Percentiles rank a stretch among this genome's conserved stretches.
Evolutionary conservation across 2,797 vertebrate genomes (phyloP).

Genomic region (Sebastes minor): DNA sequence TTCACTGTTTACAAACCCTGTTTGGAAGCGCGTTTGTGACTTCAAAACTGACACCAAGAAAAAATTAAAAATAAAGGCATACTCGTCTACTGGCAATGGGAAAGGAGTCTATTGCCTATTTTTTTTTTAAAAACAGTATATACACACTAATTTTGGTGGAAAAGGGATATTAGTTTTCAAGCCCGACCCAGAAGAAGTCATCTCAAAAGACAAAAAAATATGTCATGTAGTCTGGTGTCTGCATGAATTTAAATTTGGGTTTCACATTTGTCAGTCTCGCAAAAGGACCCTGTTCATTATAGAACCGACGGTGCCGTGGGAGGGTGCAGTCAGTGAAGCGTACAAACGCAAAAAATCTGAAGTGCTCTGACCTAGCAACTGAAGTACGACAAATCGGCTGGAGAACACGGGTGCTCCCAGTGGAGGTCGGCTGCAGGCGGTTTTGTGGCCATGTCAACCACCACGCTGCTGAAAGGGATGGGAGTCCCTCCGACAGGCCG

Average conservation of each 20-base stretch:
- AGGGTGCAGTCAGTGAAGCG: neutral
- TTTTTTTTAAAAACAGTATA: no score
- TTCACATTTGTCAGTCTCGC: neutral
- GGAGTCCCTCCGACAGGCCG: neutral
- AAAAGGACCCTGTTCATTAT: neutral
- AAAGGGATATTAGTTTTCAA: no score
- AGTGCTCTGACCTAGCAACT: neutral
- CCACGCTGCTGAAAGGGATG: neutral
- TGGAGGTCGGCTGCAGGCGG: no score
- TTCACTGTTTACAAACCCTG: no score
- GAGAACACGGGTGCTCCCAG: no score
- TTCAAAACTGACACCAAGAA: no score
- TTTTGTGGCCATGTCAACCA: no score
- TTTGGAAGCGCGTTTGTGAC: no score
- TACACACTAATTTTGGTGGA: no score
- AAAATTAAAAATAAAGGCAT: rapidly evolving
- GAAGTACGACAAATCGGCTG: neutral
- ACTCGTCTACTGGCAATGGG: no score
- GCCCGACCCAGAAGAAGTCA: no score
- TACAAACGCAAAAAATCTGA: neutral
- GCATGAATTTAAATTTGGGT: neutral
- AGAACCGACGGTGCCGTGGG: neutral
- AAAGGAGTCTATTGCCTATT: no score
- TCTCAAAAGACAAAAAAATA: neutral
- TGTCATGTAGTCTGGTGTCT: neutral